Percentiles rank a stretch among this genome's conserved stretches.
phyloP scores from a whole-genome alignment of 2,888 invertebrate species.

The Anoncus sp. region DNA sequence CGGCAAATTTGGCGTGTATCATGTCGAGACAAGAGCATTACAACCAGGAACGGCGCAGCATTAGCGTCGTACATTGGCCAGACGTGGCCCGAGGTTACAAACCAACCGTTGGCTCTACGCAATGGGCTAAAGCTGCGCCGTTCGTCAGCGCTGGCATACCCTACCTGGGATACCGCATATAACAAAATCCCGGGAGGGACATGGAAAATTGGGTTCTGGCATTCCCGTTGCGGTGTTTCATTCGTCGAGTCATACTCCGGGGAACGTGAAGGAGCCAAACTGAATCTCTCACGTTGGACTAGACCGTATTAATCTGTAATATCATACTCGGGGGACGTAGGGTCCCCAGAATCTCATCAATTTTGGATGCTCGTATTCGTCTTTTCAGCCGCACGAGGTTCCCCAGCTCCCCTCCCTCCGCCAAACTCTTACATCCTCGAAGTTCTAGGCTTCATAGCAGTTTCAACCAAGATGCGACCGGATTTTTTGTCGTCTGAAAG shows the following conservation, averaged over 20 bases:
- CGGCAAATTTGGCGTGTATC: no score
- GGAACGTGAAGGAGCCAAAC: constrained; percentile 24
- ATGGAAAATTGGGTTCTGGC: constrained; percentile 36
- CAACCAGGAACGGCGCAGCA: no score
- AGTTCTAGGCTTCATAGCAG: neutral
- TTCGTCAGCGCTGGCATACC: no score
- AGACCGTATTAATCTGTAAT: constrained; percentile 53
- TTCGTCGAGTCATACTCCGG: constrained; percentile 24
- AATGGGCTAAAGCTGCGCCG: no score
- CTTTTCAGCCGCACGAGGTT: neutral
- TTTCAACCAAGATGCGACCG: neutral
- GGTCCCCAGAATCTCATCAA: constrained; percentile 51
- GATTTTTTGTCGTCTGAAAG: neutral
- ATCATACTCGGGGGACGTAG: constrained; percentile 36
- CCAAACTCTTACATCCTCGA: neutral
- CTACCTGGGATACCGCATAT: no score
- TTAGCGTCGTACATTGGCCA: no score
- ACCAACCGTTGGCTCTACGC: no score
- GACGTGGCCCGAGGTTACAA: no score
- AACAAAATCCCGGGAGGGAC: constrained; percentile 1
- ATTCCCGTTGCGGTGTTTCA: constrained; percentile 31
- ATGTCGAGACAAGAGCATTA: no score
- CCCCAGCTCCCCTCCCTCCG: no score
- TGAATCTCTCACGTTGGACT: constrained; percentile 34
- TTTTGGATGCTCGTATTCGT: constrained; percentile 46